Evolutionary conservation across 2,888 invertebrate species (phyloP).

Genomic region (Eugnorisma glareosa): DNA sequence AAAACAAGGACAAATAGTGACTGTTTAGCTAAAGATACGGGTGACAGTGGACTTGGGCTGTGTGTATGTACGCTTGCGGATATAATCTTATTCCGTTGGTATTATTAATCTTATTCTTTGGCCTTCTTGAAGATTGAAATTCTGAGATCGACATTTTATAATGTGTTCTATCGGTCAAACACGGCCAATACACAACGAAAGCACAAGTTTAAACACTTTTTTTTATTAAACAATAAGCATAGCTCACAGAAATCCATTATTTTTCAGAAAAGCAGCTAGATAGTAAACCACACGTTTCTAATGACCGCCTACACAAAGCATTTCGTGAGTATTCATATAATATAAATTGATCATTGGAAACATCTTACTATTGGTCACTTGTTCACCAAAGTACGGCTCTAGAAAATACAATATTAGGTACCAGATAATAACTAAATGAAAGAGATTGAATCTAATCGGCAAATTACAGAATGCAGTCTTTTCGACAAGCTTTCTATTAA

Average conservation of each 20-base stretch:
- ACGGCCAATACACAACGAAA: neutral
- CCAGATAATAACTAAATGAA: neutral
- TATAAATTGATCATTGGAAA: neutral
- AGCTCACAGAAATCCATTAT: neutral
- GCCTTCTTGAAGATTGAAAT: neutral
- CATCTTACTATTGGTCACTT: neutral
- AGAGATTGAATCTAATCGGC: neutral
- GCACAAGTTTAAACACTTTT: neutral
- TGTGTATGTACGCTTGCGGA: neutral
- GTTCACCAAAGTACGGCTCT: neutral
- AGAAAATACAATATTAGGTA: neutral
- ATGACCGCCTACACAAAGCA: constrained; percentile 14
- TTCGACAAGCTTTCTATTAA: neutral
- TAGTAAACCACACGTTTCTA: neutral
- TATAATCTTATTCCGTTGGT: neutral
- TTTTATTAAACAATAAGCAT: neutral
- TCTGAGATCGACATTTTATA: neutral
- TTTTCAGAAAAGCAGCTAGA: constrained; percentile 13
- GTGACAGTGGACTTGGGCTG: neutral
- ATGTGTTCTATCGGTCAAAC: neutral
- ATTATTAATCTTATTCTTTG: neutral
- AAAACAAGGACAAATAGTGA: constrained; percentile 89
- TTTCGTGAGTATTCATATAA: constrained; percentile 20
- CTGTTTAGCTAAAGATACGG: neutral
- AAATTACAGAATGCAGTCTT: neutral